Evolutionary conservation across 1,140 invertebrate genomes (phyloP), one percentile per base, ranked within the genome.

Genomic region (Akabosia matsudoensis): DNA sequence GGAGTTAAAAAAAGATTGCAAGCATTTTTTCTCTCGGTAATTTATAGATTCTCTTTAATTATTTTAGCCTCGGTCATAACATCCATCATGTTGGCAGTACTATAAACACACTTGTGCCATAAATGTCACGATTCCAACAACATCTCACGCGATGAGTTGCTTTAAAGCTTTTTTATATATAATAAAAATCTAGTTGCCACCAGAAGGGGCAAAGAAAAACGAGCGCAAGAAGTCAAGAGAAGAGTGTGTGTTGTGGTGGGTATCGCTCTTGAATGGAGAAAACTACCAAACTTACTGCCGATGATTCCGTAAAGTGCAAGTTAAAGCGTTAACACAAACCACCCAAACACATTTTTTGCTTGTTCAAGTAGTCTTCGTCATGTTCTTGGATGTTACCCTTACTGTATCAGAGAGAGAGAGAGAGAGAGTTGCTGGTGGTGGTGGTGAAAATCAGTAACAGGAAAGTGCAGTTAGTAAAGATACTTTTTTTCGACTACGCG

Each of bases 1-100:
- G 7, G 24, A 24, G 37, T 18, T n/a, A 67, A 67, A 67, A 67
- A 67, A 30, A 67, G 61, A 67, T 45, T 45, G 7, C 28, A 7
- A n/a, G 28, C 28, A 67, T 67, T 45, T 67, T 67, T n/a, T n/a
- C n/a, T n/a, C n/a, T 28, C 7, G 28, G 61, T 67, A 67, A 67
- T 67, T 67, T 67, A 67, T 67, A 67, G 61, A 67, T 67, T 67
- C 61, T 67, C 61, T 67, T 67, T 67, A 67, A 67, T 67, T 67
- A 67, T 67, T 67, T 67, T 67, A 67, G 61, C 26, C 28, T 30
- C 31, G 61, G 61, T 67, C 61, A 67, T 67, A 67, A 67, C 61
- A 67, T 67, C 61, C 30, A 67, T 67, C 61, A 67, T 67, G 61
- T 67, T 67, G 61, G 61, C 61, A 67, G 61, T 67, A 67, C 31